phyloP scores from a whole-genome alignment of 37 sponge, comb jelly and placozoan species.

The Hexactinellida sp. region DNA sequence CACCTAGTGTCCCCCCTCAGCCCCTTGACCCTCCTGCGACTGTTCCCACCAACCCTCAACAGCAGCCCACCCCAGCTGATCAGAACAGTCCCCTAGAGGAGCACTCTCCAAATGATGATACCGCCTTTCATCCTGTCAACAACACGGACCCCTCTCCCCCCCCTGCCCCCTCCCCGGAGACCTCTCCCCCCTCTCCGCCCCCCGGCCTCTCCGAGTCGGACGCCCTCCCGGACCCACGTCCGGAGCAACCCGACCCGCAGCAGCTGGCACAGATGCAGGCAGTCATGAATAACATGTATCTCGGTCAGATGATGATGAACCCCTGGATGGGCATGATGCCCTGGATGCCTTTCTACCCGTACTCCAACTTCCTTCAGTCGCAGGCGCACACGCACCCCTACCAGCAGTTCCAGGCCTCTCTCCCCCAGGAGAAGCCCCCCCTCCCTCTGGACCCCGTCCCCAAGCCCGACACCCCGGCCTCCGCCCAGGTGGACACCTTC shows the following conservation, averaged over 20 bases:
- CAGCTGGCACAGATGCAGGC: neutral
- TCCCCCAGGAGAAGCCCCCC: neutral
- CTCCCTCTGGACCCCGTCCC: neutral
- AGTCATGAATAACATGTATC: neutral
- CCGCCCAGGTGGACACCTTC: neutral
- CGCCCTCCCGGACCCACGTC: neutral
- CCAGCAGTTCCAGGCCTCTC: neutral
- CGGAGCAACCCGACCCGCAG: neutral
- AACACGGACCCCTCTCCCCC: neutral
- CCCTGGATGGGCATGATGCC: slow-evolving; percentile 16
- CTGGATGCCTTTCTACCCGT: slow-evolving; percentile 9
- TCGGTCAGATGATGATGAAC: neutral
- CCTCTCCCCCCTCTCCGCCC: neutral
- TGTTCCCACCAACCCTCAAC: neutral
- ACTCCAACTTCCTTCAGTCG: neutral
- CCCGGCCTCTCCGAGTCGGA: neutral
- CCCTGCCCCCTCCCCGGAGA: neutral
- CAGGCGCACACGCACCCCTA: neutral
- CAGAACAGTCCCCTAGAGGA: neutral
- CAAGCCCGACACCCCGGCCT: neutral
- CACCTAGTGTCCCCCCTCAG: neutral
- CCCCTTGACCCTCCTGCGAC: neutral
- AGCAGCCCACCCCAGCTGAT: neutral
- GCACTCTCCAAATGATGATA: neutral
- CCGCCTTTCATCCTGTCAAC: neutral